A percentile compares a stretch with the other conserved stretches of the same genome.
phyloP scores from a whole-genome alignment of 2,797 vertebrate species.

The Eospalax fontanierii region DNA sequence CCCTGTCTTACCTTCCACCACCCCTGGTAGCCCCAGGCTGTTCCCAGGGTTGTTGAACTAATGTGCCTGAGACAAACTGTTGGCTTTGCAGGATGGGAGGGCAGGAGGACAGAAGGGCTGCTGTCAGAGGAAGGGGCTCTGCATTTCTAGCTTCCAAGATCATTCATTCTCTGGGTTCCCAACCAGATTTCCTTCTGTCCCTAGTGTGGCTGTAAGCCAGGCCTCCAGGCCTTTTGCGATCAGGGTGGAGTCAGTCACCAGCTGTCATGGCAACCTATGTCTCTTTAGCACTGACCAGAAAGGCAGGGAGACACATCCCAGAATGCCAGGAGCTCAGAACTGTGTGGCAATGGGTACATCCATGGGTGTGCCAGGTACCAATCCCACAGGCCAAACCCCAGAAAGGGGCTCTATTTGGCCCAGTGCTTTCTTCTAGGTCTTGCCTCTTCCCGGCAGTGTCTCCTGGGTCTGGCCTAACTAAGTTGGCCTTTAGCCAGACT shows the following conservation, averaged over 20 bases:
- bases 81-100: not conserved
- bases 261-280: slow-evolving; percentile 52
- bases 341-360: not conserved
- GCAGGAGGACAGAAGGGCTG: not conserved
- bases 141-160: not conserved
- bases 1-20: not conserved
- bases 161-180: not conserved
- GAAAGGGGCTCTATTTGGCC: slow-evolving; percentile 37
- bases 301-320: not conserved
- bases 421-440: slow-evolving; percentile 67
- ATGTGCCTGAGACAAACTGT: slow-evolving; percentile 36
- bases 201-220: slow-evolving; percentile 57
- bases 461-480: slow-evolving; percentile 78
- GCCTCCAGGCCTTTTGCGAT: slow-evolving; percentile 38
- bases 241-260: slow-evolving; percentile 56
- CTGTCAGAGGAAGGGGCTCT: slow-evolving; percentile 53
- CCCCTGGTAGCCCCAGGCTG: not conserved
- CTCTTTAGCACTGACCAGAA: slow-evolving; percentile 28
- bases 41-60: not conserved
- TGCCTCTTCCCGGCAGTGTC: slow-evolving; percentile 82
- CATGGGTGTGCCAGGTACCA: slow-evolving; percentile 18
- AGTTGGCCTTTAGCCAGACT: slow-evolving; percentile 75
- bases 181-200: slow-evolving; percentile 64
- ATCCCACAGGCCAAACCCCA: slow-evolving; percentile 4
- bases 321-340: not conserved